Percentiles rank a stretch among this genome's conserved stretches.
These are phyloP conservation scores for Actinernus sp. DNA, from an alignment of 92 coral and sea anemone species.

Conservation along the genomic window DNA sequence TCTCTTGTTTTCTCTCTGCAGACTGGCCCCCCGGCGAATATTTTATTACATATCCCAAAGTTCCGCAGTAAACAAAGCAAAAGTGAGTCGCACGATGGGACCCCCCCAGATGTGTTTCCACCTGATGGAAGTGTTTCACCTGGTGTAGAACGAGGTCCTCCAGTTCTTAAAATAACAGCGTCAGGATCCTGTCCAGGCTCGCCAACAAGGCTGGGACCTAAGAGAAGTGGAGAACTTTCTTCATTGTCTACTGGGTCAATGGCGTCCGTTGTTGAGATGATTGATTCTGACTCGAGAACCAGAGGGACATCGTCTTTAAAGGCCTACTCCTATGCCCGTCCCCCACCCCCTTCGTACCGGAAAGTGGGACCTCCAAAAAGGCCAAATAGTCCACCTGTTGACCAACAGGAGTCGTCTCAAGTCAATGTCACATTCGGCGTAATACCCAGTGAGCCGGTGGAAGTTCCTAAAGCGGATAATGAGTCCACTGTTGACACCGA, in stretches of 20 bases:
- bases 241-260: constrained; percentile 36
- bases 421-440: constrained; percentile 35
- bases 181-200: constrained; percentile 63
- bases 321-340: constrained; percentile 97
- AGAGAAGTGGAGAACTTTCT: constrained; percentile 41
- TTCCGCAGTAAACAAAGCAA: constrained; percentile 68
- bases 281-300: constrained; percentile 53
- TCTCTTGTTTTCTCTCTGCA: neutral
- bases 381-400: constrained; percentile 60
- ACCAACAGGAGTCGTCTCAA: constrained; percentile 41
- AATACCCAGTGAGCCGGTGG: constrained; percentile 25
- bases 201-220: constrained; percentile 48
- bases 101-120: constrained; percentile 56
- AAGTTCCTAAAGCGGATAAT: constrained; percentile 25
- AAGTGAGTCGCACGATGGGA: constrained; percentile 74
- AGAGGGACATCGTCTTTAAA: constrained; percentile 74
- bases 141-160: constrained; percentile 47
- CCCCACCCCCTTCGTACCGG: constrained; percentile 98
- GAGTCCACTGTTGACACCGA: constrained; percentile 27
- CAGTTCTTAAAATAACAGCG: constrained; percentile 7
- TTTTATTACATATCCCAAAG: constrained; percentile 74
- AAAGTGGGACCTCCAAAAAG: constrained; percentile 62
- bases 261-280: constrained; percentile 29
- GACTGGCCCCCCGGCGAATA: constrained; percentile 40
- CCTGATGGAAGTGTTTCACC: constrained; percentile 77